Percentiles rank a stretch among this genome's conserved stretches.
phyloP scores from a whole-genome alignment of 92 coral and sea anemone genomes.

The Chrysogorgia sp. region DNA sequence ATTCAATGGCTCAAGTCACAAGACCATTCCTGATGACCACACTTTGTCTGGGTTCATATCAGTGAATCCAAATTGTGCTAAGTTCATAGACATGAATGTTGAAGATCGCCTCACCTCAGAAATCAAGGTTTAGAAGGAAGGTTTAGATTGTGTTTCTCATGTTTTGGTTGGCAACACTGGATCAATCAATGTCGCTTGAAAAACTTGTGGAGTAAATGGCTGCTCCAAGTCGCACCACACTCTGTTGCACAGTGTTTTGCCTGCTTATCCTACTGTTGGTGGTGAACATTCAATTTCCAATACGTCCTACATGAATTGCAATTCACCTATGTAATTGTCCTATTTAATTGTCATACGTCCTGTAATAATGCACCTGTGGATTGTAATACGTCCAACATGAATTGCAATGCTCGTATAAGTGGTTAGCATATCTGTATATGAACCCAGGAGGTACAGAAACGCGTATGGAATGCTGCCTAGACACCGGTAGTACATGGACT shows the following conservation, averaged over 20 bases:
- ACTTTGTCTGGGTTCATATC: not conserved
- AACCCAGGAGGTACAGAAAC: constrained; percentile 54
- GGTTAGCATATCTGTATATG: constrained; percentile 48
- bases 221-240: constrained; percentile 47
- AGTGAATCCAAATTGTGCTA: constrained; percentile 13
- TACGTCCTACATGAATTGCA: too few relatives aligned
- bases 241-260: too few relatives aligned
- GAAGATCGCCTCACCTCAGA: constrained; percentile 36
- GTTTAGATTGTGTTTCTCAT: too few relatives aligned
- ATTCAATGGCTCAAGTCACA: not conserved
- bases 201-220: constrained; percentile 54
- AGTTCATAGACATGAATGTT: constrained; percentile 41
- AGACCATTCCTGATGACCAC: not conserved
- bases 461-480: constrained; percentile 45
- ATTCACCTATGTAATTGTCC: too few relatives aligned
- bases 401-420: constrained; percentile 44
- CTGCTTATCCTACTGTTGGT: constrained; percentile 13
- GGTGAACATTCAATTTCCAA: too few relatives aligned
- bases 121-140: constrained; percentile 26
- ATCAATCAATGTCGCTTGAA: constrained; percentile 22
- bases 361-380: too few relatives aligned
- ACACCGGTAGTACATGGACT: too few relatives aligned
- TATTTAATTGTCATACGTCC: too few relatives aligned
- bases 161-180: constrained; percentile 48
- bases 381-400: too few relatives aligned